Conservation (phyloP, 2,113 vertebrate genomes). For the Macquaria australasica region DNA sequence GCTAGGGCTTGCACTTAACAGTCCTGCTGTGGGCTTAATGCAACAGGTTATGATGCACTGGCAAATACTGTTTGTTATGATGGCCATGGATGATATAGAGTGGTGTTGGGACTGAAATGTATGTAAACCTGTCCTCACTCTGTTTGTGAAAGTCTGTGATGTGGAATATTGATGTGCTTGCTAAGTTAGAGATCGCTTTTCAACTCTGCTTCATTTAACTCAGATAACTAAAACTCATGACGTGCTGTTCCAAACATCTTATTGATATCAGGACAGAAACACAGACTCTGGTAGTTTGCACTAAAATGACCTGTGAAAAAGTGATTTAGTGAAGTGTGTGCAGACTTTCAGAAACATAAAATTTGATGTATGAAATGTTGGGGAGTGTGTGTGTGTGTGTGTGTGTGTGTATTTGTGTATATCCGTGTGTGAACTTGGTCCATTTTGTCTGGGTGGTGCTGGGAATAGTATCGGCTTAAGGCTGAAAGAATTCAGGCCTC, state of each 20-base stretch:
- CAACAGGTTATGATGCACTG: conserved; percentile 60
- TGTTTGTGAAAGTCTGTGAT: conserved; percentile 58
- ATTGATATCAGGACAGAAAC: conserved; percentile 31
- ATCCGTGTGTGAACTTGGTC: conserved; percentile 62
- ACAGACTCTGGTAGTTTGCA: conserved; percentile 35
- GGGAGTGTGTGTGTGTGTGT: background rate
- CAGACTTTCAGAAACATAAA: conserved; percentile 52
- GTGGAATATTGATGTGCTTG: conserved; percentile 57
- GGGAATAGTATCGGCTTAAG: conserved; percentile 81
- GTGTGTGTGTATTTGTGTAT: conserved; percentile 41
- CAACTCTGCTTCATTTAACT: conserved; percentile 40
- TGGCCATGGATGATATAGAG: conserved; percentile 48
- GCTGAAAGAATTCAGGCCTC: conserved; percentile 80
- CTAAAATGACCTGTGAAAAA: conserved; percentile 42
- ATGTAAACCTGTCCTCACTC: conserved; percentile 68
- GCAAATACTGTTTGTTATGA: conserved; percentile 60
- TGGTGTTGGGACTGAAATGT: conserved; percentile 26
- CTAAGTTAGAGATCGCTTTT: conserved; percentile 38
- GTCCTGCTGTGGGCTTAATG: conserved; percentile 48
- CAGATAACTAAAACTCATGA: conserved; percentile 34
- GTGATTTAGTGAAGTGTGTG: conserved; percentile 40
- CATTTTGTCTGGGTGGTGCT: conserved; percentile 70
- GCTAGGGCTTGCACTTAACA: conserved; percentile 35
- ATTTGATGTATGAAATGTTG: conserved; percentile 44
- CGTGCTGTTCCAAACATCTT: conserved; percentile 28